Evolutionary conservation across 2,797 vertebrate species (phyloP).

Genomic region (Xerus rutilus): DNA sequence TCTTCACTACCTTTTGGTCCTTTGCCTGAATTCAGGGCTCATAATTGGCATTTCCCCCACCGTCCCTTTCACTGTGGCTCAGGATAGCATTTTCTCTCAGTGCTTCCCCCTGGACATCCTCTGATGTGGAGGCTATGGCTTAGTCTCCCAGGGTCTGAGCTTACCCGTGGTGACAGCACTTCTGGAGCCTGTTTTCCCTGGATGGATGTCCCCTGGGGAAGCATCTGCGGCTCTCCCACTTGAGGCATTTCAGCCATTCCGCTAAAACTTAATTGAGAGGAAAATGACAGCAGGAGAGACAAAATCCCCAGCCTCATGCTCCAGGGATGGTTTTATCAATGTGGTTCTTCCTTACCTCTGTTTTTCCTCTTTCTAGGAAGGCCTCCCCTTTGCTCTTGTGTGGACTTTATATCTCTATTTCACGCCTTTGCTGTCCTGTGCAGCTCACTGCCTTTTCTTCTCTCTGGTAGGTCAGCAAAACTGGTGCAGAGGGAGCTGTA

Average conservation of each 20-base stretch:
- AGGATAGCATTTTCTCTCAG: rapidly evolving
- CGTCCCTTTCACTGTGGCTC: background rate
- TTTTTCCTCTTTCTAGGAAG: background rate
- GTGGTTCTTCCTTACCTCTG: conserved; percentile 49
- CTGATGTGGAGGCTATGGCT: background rate
- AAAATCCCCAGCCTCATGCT: background rate
- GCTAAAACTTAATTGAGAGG: conserved; percentile 79
- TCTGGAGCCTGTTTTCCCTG: conserved; percentile 36
- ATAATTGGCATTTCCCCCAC: background rate
- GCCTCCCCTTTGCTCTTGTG: background rate
- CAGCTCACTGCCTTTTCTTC: conserved; percentile 71
- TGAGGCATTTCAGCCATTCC: conserved; percentile 61
- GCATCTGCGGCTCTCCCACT: background rate
- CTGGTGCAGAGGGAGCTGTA: conserved; percentile 96
- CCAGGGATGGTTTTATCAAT: background rate
- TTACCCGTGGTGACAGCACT: background rate
- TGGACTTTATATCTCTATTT: background rate
- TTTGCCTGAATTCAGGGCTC: conserved; percentile 26
- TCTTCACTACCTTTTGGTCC: background rate
- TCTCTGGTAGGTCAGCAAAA: conserved; percentile 95
- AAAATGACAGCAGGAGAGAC: conserved; percentile 73
- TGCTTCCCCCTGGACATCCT: background rate
- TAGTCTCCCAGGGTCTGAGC: background rate
- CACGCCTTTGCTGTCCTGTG: background rate
- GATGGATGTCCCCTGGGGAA: conserved; percentile 22